Conservation (phyloP, 2,888 invertebrate species). For the Fabriciana adippe region DNA sequence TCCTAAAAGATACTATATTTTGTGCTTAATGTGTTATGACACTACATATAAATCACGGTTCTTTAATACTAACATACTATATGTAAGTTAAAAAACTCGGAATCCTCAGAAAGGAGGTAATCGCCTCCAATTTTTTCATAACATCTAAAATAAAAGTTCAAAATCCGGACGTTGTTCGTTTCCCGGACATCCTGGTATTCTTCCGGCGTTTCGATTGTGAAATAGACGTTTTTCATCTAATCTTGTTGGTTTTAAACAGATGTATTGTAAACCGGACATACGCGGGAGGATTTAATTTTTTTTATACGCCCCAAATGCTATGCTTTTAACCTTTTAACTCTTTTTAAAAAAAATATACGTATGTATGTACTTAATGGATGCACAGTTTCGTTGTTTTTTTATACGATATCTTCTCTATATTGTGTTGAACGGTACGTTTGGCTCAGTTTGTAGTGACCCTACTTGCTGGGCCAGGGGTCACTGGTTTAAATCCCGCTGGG, state of each 20-base stretch:
- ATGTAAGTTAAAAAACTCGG: too few species aligned
- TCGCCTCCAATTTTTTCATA: too few species aligned
- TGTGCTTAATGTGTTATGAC: too few species aligned
- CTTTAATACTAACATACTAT: too few species aligned
- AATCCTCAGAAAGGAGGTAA: background rate
- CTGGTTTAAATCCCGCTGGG: too few species aligned
- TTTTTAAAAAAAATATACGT: conserved; percentile 9
- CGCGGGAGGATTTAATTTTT: conserved; percentile 9
- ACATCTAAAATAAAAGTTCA: background rate
- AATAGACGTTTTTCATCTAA: conserved; percentile 12
- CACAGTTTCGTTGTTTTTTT: background rate
- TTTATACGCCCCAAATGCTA: conserved; percentile 16
- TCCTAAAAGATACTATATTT: too few species aligned
- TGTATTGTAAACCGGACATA: conserved; percentile 22
- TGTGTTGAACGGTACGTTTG: too few species aligned
- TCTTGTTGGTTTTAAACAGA: conserved; percentile 20
- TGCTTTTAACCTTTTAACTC: conserved; percentile 17
- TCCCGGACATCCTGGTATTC: conserved; percentile 32
- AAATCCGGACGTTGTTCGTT: conserved; percentile 9
- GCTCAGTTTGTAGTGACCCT: too few species aligned
- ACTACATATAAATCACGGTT: too few species aligned
- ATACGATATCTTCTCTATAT: too few species aligned
- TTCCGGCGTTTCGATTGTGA: conserved; percentile 23
- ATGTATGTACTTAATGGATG: background rate
- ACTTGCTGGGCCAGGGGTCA: too few species aligned